Evolutionary conservation across 2,888 invertebrate species (phyloP).

Genomic region (Busseola fusca): DNA sequence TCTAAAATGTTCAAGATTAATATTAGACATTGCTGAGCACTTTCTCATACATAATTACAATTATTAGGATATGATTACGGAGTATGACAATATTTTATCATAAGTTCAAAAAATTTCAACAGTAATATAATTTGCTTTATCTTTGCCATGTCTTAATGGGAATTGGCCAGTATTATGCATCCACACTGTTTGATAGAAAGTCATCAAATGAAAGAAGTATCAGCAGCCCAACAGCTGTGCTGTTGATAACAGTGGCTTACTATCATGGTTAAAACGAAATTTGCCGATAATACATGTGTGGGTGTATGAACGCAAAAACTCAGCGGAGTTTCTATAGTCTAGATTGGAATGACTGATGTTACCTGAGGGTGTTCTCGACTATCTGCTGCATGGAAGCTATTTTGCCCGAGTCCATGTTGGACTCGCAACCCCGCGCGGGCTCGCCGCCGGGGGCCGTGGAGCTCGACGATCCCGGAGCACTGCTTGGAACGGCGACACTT

Average conservation of each 20-base stretch:
- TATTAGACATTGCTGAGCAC: neutral
- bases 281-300: constrained; percentile 31
- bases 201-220: constrained; percentile 25
- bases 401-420: constrained; percentile 85
- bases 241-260: constrained; percentile 54
- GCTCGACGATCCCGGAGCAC: constrained; percentile 82
- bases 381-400: constrained; percentile 89
- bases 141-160: neutral
- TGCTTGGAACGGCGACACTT: constrained; percentile 81
- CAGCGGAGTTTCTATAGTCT: constrained; percentile 31
- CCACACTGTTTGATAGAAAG: constrained; percentile 19
- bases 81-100: neutral
- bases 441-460: constrained; percentile 74
- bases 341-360: constrained; percentile 60
- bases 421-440: constrained; percentile 73
- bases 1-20: neutral
- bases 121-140: neutral
- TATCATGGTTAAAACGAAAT: constrained; percentile 39
- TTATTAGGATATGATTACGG: neutral
- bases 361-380: constrained; percentile 91
- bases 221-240: constrained; percentile 61
- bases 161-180: neutral
- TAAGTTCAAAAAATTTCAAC: neutral
- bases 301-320: constrained; percentile 33
- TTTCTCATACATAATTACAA: neutral